Conservation (phyloP, 2,888 invertebrate genomes). For the Crossocerus cetratus region DNA sequence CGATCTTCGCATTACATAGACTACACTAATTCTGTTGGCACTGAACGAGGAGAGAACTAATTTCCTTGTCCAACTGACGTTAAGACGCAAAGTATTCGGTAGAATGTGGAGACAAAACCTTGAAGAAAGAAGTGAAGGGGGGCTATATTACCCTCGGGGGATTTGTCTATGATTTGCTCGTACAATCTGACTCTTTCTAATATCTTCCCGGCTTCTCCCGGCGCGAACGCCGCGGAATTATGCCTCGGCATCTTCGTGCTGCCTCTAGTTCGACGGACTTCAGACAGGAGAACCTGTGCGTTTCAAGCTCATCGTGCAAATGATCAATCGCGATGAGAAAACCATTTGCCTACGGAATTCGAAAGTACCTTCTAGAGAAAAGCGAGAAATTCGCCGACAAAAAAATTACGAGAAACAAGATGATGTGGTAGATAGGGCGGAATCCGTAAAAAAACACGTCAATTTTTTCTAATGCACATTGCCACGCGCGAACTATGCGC, state of each 20-base stretch:
- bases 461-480: constrained; percentile 67
- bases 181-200: constrained; percentile 48
- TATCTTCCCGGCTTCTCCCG: constrained; percentile 30
- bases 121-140: constrained; percentile 22
- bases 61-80: too few species aligned
- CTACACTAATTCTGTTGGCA: too few species aligned
- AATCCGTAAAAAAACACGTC: constrained; percentile 54
- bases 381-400: constrained; percentile 23
- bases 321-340: not conserved
- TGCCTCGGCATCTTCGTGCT: constrained; percentile 25
- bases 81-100: not conserved
- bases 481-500: constrained; percentile 41
- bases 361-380: not conserved
- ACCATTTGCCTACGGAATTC: not conserved
- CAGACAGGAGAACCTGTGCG: not conserved
- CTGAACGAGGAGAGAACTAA: too few species aligned
- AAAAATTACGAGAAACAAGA: constrained; percentile 10
- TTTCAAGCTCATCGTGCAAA: not conserved
- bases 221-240: constrained; percentile 28
- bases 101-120: not conserved
- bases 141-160: constrained; percentile 16
- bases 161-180: constrained; percentile 47
- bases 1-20: too few species aligned
- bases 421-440: not conserved
- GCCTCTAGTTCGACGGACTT: constrained; percentile 30